phyloP scores from a whole-genome alignment of 2,797 vertebrate genomes.

The Erpetoichthys calabaricus region DNA sequence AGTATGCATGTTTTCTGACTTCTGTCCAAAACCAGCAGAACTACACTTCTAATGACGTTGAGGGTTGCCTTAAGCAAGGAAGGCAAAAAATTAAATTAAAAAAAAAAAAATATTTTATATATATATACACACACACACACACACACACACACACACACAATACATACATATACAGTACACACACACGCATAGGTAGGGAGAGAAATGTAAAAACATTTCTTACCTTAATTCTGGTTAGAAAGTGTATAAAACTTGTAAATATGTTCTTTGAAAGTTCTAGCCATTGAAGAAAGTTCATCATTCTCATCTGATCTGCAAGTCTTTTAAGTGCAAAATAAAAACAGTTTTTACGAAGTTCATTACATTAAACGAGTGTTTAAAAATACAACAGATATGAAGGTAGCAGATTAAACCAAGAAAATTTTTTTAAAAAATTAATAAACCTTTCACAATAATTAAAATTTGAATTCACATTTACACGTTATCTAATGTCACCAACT shows the following conservation, averaged over 20 bases:
- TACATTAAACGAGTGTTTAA: too few relatives aligned
- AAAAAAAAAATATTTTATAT: conserved; percentile 1
- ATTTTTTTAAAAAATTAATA: background rate
- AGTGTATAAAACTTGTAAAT: conserved; percentile 78
- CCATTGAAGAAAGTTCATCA: conserved; percentile 80
- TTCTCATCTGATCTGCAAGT: conserved; percentile 73
- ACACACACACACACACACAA: too few relatives aligned
- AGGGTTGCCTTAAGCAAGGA: conserved; percentile 58
- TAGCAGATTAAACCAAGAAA: conserved; percentile 3
- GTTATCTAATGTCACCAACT: too few relatives aligned
- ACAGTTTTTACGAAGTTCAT: background rate
- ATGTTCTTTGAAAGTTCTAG: conserved; percentile 68
- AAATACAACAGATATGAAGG: too few relatives aligned
- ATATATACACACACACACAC: too few relatives aligned
- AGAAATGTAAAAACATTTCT: conserved; percentile 9
- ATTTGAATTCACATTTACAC: too few relatives aligned
- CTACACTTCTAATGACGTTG: conserved; percentile 66
- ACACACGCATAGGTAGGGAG: background rate
- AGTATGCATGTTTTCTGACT: conserved; percentile 60
- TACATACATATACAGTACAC: background rate
- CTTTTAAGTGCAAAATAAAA: conserved; percentile 34
- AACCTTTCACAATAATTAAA: background rate
- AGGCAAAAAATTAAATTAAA: conserved; percentile 10
- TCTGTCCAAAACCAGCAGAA: conserved; percentile 76
- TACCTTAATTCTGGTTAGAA: conserved; percentile 88